Conservation (phyloP, 2,113 vertebrate genomes). For the Istiophorus platypterus region DNA sequence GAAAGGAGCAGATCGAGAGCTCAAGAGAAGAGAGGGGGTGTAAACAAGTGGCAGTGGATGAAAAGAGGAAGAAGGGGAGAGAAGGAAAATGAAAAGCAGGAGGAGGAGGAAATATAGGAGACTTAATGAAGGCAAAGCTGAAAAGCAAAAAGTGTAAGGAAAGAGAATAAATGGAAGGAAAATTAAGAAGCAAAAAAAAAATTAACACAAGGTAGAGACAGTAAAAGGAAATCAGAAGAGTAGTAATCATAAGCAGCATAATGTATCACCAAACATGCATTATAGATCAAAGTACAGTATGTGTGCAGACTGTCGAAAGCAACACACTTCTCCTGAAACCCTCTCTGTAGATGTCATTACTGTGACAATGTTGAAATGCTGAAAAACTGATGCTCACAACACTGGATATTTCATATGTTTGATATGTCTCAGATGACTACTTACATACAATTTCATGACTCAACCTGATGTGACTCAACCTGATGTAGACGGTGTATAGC, state of each 20-base stretch:
- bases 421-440: too few relatives aligned
- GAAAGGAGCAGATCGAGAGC: conserved; percentile 59
- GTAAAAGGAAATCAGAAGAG: conserved; percentile 40
- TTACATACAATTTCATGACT: conserved; percentile 19
- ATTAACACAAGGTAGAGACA: conserved; percentile 26
- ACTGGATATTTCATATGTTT: conserved; percentile 26
- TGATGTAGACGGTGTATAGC: conserved; percentile 1
- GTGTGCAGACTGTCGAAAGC: conserved; percentile 52
- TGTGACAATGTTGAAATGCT: conserved; percentile 45
- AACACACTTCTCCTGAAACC: conserved; percentile 32
- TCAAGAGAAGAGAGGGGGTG: conserved; percentile 39
- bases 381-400: conserved; percentile 29
- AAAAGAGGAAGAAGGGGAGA: conserved; percentile 42
- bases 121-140: conserved; percentile 8
- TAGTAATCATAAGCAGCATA: conserved; percentile 56
- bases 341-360: conserved; percentile 35
- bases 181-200: conserved; percentile 7
- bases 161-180: conserved; percentile 9
- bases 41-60: conserved; percentile 66
- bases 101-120: not conserved
- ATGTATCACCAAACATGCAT: conserved; percentile 66
- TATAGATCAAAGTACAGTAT: conserved; percentile 75
- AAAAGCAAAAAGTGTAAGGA: not conserved
- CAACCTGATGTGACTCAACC: conserved; percentile 6
- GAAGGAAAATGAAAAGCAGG: conserved; percentile 3